Percentiles rank a stretch among this genome's conserved stretches.
Evolutionary conservation across 2,113 vertebrate species (phyloP).

Genomic region (Pygoscelis adeliae): DNA sequence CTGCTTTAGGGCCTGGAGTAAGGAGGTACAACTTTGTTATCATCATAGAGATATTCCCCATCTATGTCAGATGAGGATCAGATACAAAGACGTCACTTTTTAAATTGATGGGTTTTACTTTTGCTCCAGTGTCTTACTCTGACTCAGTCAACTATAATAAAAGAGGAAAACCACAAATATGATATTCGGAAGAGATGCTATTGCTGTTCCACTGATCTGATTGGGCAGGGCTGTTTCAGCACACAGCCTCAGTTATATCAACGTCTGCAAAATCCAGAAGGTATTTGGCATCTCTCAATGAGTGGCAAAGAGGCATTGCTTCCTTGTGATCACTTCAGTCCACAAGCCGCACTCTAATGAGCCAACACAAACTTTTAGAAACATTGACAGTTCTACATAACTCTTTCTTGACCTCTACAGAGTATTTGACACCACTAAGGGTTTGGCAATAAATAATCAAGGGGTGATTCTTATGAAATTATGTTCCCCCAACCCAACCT

Average conservation of each 20-base stretch:
- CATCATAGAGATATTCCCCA: neutral
- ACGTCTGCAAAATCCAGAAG: neutral
- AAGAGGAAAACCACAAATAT: neutral
- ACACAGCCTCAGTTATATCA: neutral
- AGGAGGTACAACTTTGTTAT: neutral
- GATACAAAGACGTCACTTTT: neutral
- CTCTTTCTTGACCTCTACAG: neutral
- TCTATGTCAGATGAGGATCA: neutral
- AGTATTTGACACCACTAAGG: neutral
- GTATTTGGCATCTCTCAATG: neutral
- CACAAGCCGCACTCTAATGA: neutral
- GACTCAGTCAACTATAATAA: neutral
- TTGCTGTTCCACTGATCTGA: neutral
- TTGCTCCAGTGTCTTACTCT: neutral
- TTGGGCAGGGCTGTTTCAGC: neutral
- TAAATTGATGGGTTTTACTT: neutral
- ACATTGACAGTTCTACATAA: neutral
- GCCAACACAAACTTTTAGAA: neutral
- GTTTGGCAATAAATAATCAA: neutral
- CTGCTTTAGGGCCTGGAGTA: neutral
- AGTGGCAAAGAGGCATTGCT: neutral
- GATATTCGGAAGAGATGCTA: neutral
- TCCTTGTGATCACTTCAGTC: neutral
- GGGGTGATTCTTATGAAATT: neutral
- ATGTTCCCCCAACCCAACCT: neutral